phyloP scores from a whole-genome alignment of 1,140 invertebrate genomes.

The Babylonia areolata region DNA sequence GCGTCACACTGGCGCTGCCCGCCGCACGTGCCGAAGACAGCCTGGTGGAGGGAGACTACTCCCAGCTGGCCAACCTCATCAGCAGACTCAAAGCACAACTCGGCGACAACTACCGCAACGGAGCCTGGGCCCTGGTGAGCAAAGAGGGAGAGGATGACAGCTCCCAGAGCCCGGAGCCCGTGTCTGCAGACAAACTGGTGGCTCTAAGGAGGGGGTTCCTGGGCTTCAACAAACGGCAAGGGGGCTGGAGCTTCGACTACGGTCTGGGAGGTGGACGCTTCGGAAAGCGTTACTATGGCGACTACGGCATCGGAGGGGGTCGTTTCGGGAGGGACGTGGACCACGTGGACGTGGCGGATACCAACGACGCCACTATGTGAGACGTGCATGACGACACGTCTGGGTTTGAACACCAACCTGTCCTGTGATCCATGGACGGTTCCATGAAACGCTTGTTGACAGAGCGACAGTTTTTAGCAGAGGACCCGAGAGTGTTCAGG shows the following conservation, averaged over 20 bases:
- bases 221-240: constrained; percentile 62
- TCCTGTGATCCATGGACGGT: not conserved
- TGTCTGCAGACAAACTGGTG: not conserved
- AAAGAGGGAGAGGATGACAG: not conserved
- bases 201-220: constrained; percentile 30
- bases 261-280: constrained; percentile 71
- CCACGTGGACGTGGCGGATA: constrained; percentile 60
- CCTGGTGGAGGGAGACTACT: constrained; percentile 35
- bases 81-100: constrained; percentile 18
- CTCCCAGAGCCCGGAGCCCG: not conserved
- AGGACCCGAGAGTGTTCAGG: too few species aligned
- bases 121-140: not conserved
- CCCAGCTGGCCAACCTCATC: constrained; percentile 35
- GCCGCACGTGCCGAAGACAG: constrained; percentile 14
- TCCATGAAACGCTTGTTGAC: not conserved
- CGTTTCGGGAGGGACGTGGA: constrained; percentile 67
- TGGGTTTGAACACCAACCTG: not conserved
- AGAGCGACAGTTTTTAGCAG: too few species aligned
- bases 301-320: constrained; percentile 66
- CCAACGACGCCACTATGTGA: constrained; percentile 36
- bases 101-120: too few species aligned
- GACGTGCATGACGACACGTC: not conserved
- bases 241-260: constrained; percentile 69
- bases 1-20: constrained; percentile 15
- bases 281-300: constrained; percentile 65